phyloP scores from a whole-genome alignment of 2,113 vertebrate species.

The Orientallactaga bullata region DNA sequence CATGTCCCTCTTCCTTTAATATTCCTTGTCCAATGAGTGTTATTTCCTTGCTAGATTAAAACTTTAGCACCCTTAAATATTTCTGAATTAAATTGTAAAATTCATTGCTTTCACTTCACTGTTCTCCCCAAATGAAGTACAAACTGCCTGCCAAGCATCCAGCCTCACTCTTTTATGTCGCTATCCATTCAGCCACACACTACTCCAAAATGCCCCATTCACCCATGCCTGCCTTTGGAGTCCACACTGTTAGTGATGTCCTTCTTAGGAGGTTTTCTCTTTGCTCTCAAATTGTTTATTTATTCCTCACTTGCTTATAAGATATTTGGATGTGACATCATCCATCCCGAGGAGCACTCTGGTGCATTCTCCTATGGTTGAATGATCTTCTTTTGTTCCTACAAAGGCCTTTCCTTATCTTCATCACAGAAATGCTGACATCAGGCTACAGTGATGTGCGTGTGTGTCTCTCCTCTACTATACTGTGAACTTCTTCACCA shows the following conservation, averaged over 20 bases:
- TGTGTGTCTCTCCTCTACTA: background rate
- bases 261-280: background rate
- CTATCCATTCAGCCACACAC: fast-evolving
- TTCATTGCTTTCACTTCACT: background rate
- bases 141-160: background rate
- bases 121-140: background rate
- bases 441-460: background rate
- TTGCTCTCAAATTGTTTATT: background rate
- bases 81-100: background rate
- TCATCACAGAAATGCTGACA: background rate
- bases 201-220: background rate
- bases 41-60: background rate
- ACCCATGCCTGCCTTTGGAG: background rate
- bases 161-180: background rate
- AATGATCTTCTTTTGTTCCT: background rate
- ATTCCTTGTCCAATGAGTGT: background rate
- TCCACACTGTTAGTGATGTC: background rate
- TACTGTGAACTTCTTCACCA: background rate
- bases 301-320: fast-evolving
- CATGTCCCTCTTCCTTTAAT: background rate
- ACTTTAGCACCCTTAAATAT: background rate
- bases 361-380: fast-evolving
- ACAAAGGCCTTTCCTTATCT: background rate
- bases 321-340: background rate
- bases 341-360: background rate